phyloP scores from a whole-genome alignment of 1,140 invertebrate genomes.

The Catajapyx aquilonaris region DNA sequence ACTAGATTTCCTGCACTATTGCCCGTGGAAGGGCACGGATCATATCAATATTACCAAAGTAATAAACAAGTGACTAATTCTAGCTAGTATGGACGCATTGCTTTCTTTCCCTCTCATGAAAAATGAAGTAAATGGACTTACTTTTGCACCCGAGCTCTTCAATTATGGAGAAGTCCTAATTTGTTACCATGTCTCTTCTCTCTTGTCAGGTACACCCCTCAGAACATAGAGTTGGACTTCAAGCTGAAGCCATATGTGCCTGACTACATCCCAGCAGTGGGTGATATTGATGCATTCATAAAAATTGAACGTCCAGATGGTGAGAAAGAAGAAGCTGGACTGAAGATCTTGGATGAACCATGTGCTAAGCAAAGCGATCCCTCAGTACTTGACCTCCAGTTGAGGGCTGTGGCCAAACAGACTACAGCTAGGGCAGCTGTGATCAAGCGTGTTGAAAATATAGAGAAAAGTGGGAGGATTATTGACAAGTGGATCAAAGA shows the following conservation, averaged over 20 bases:
- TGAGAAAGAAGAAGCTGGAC: constrained; percentile 45
- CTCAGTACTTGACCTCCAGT: constrained; percentile 75
- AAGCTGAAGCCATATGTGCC: constrained; percentile 87
- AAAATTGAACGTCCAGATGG: constrained; percentile 70
- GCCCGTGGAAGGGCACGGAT: no score
- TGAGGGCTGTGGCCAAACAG: constrained; percentile 63
- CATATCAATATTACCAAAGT: no score
- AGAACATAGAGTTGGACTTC: constrained; percentile 71
- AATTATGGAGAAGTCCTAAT: no score
- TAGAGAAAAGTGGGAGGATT: constrained; percentile 65
- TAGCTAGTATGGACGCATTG: no score
- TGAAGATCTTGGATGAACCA: constrained; percentile 84
- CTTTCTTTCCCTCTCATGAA: no score
- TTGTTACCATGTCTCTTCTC: no score
- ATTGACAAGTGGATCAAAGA: constrained; percentile 89
- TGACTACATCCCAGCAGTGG: constrained; percentile 91
- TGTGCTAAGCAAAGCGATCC: constrained; percentile 86
- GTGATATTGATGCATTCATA: constrained; percentile 94
- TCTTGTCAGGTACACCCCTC: constrained; percentile 60
- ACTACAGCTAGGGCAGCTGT: constrained; percentile 26
- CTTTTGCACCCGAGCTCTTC: no score
- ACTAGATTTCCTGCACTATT: no score
- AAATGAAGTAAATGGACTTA: no score
- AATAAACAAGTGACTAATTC: no score
- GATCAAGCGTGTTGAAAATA: constrained; percentile 65